Base-by-base conservation (phyloP, 2,888 invertebrate genomes). In the Caenorhabditis sp. region DNA sequence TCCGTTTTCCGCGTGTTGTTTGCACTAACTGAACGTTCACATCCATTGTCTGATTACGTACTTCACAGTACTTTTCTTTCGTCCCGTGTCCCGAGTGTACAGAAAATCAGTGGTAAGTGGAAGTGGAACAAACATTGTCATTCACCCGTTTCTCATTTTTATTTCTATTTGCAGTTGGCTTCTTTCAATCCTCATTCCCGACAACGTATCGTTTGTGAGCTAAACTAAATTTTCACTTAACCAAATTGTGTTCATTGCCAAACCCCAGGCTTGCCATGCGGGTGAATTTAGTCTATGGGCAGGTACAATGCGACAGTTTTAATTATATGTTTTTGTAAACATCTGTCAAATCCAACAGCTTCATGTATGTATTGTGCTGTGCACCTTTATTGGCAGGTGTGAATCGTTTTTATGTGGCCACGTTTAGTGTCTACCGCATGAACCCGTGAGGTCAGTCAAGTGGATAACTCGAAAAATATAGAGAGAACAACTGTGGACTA, bases 71-170 rank as follows among this genome's bases (percentile, higher is more conserved):
- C 32, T 52, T 50, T 24, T 53, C 53, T 35, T n/a, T 66, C 30
- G 32, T 45, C 24, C 45, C 22, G 13, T 45, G 35, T 59, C 17
- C 20, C 43, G 48, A 35, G 58, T 50, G 62, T 39, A 62, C 62
- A 39, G 27, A 62, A 50, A 62, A 41, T 37, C 61, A 62, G 39
- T 50, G 24, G 22, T 59, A 68, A 63, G 63, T 53, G 63, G 43
- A 65, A 59, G 70, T 70, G 70, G 70, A 70, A 70, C 70, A 70
- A 70, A 70, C 70, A 70, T 59, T 58, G 63, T 73, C 63, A 73
- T 48, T 56, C 55, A 63, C 63, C 56, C 52, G 59, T 55, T 58
- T 73, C 52, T 65, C 32, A 50, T n/a, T 63, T 52, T 35, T 50
- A n/a, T 35, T 13, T 35, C 35, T 63, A 32, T 63, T 63, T 62